Evolutionary conservation across 1,140 invertebrate genomes (phyloP).

Genomic region (Varroa destructor): DNA sequence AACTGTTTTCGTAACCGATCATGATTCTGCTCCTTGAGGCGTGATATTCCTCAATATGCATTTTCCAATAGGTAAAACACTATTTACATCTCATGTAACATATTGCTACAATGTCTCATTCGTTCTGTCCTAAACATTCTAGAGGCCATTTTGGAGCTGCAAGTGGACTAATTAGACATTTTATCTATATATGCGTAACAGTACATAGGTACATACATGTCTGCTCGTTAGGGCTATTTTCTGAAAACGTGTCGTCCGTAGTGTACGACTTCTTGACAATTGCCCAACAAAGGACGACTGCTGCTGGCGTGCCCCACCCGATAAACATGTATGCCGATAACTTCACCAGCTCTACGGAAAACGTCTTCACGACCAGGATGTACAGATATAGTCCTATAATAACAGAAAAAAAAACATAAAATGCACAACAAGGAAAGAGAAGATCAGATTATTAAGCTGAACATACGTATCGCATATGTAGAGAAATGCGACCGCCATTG

Average conservation of each 20-base stretch:
- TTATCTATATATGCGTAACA: background rate
- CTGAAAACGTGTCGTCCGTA: conserved; percentile 18
- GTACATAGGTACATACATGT: too few species aligned
- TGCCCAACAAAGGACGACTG: conserved; percentile 30
- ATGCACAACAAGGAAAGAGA: conserved; percentile 29
- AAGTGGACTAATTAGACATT: too few species aligned
- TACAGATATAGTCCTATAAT: conserved; percentile 74
- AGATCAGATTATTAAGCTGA: background rate
- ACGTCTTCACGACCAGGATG: conserved; percentile 78
- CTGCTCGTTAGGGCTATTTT: background rate
- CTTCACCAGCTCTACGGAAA: conserved; percentile 76
- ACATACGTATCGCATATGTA: too few species aligned
- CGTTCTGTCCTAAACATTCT: too few species aligned
- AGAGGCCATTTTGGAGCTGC: too few species aligned
- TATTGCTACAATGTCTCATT: too few species aligned
- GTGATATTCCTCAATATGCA: too few species aligned
- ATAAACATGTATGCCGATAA: conserved; percentile 66
- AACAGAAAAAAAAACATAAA: conserved; percentile 33
- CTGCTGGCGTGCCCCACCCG: conserved; percentile 64
- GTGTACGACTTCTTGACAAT: conserved; percentile 28
- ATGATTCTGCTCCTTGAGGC: too few species aligned
- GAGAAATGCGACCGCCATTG: too few species aligned
- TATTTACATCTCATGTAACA: too few species aligned
- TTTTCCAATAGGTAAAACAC: too few species aligned
- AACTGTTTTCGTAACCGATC: too few species aligned